Percentiles rank a stretch among this genome's conserved stretches.
Conservation (phyloP, 2,113 vertebrate species). For the Campylomormyrus numenius region DNA sequence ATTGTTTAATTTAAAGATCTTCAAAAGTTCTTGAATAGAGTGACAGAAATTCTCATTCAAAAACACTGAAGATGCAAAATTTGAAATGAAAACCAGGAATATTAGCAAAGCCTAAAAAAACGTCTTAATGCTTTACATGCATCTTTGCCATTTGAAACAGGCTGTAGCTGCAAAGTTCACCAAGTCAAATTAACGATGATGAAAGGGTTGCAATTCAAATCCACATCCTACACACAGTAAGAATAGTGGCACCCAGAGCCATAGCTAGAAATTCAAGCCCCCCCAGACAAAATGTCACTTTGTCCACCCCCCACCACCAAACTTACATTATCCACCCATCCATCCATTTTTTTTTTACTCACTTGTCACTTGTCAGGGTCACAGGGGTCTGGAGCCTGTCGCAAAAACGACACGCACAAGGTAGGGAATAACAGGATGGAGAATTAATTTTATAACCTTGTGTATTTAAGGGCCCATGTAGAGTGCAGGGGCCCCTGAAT, state of each 20-base stretch:
- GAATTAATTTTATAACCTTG: not conserved
- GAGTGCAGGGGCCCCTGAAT: not conserved
- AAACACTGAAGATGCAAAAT: not conserved
- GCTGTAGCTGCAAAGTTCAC: not conserved
- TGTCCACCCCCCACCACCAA: too few species aligned
- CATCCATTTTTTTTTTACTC: not conserved
- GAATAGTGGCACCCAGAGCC: not conserved
- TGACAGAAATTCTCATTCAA: not conserved
- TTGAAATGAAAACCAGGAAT: not conserved
- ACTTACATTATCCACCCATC: not conserved
- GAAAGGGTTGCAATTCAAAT: not conserved
- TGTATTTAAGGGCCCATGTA: not conserved
- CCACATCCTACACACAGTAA: not conserved
- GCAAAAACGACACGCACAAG: not conserved
- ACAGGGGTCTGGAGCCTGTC: not conserved
- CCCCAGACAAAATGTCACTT: not conserved
- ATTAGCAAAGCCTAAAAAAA: not conserved
- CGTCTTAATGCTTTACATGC: not conserved
- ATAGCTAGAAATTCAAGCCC: not conserved
- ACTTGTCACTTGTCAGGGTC: too few species aligned
- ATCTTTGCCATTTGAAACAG: not conserved
- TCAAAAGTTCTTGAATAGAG: not conserved
- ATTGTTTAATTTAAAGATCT: not conserved
- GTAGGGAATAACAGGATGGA: not conserved
- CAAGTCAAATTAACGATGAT: not conserved